Evolutionary conservation across 2,113 vertebrate genomes (phyloP).

Genomic region (Mugil cephalus): DNA sequence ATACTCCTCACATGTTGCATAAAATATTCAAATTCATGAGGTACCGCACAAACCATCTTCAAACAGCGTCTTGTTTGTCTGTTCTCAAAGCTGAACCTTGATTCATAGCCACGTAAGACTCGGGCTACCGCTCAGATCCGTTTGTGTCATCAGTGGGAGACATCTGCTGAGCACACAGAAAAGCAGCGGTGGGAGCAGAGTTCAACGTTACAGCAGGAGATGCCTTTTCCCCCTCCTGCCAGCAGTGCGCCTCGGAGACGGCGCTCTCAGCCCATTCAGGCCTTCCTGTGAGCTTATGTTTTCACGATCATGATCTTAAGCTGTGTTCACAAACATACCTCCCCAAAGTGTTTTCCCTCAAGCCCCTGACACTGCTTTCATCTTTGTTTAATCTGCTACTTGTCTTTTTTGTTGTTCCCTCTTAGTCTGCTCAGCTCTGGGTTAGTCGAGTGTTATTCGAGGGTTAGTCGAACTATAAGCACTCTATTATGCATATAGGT

Average conservation of each 20-base stretch:
- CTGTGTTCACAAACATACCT: constrained; percentile 72
- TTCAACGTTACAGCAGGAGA: constrained; percentile 48
- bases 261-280: constrained; percentile 29
- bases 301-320: constrained; percentile 72
- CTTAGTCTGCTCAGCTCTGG: not conserved
- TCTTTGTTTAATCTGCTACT: constrained; percentile 50
- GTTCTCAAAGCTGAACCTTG: constrained; percentile 7
- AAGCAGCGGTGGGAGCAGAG: constrained; percentile 38
- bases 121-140: constrained; percentile 11
- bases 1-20: not conserved
- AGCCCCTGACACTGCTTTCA: constrained; percentile 51
- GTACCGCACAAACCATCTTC: not conserved
- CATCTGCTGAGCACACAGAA: constrained; percentile 71
- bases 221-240: constrained; percentile 29
- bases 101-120: constrained; percentile 20
- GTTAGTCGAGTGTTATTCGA: not conserved
- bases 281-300: constrained; percentile 52
- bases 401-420: not conserved
- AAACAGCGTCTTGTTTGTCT: constrained; percentile 25
- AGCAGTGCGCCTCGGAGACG: constrained; percentile 11
- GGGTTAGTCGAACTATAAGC: not conserved
- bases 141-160: constrained; percentile 60
- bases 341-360: constrained; percentile 53
- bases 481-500: too few species aligned
- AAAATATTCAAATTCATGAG: not conserved